Evolutionary conservation across 2,797 vertebrate genomes (phyloP).

Genomic region (Leptoclinus maculatus): DNA sequence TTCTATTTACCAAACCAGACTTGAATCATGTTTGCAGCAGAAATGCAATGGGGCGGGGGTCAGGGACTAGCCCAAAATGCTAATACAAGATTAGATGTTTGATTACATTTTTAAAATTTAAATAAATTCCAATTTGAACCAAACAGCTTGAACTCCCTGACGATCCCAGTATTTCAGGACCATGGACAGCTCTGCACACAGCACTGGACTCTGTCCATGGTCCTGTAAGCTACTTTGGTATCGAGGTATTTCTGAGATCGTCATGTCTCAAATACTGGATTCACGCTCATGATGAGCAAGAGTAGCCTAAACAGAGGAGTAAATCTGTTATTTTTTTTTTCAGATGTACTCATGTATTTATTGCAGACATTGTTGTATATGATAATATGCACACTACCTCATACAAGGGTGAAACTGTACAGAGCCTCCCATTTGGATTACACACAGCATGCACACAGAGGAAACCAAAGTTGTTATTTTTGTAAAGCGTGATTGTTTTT

Average conservation of each 20-base stretch:
- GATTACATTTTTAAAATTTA: neutral
- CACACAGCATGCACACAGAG: neutral
- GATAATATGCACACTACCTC: neutral
- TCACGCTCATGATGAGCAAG: neutral
- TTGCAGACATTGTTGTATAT: neutral
- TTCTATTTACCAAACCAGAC: conserved; percentile 26
- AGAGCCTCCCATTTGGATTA: neutral
- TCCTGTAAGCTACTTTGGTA: conserved; percentile 8
- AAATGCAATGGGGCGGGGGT: neutral
- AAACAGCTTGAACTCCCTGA: neutral
- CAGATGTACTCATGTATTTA: neutral
- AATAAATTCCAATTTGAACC: neutral
- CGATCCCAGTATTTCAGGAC: conserved; percentile 43
- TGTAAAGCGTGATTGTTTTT: neutral
- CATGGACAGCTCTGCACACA: conserved; percentile 34
- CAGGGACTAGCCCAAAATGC: neutral
- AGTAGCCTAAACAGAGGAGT: neutral
- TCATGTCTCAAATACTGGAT: neutral
- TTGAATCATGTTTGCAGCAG: conserved; percentile 27
- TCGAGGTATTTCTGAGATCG: neutral
- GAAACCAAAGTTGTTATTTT: neutral
- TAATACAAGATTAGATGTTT: neutral
- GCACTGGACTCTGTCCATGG: conserved; percentile 10
- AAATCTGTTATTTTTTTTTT: neutral
- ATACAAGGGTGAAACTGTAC: neutral